Conservation (phyloP, 2,113 vertebrate genomes). For the Myodes glareolus region DNA sequence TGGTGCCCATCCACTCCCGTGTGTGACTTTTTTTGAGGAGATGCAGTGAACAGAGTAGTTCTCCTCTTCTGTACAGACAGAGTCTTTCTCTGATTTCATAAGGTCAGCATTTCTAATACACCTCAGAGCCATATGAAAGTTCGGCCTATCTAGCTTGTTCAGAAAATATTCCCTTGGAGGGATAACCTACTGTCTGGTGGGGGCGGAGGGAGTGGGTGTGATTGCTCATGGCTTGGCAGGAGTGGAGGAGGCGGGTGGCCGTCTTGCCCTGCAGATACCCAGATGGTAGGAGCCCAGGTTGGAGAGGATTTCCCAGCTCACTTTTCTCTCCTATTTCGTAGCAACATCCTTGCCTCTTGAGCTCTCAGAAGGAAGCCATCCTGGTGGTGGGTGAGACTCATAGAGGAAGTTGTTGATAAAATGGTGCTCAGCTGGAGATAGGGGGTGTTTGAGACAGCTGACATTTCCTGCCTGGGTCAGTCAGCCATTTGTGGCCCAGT, state of each 20-base stretch:
- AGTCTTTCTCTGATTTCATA: constrained; percentile 5
- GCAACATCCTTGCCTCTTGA: neutral
- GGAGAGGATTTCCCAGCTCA: neutral
- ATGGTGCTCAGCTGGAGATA: neutral
- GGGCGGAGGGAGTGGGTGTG: neutral
- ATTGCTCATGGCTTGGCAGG: neutral
- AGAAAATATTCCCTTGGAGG: neutral
- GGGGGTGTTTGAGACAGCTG: neutral
- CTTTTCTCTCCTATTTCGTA: neutral
- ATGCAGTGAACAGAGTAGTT: neutral
- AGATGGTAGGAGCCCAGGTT: rapidly evolving
- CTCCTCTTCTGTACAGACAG: neutral
- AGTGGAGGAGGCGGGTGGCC: too few species aligned
- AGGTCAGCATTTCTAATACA: neutral
- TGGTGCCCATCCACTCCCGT: neutral
- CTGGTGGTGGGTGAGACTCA: neutral
- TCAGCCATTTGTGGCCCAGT: neutral
- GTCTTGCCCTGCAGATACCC: neutral
- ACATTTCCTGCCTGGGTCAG: neutral
- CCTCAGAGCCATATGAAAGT: neutral
- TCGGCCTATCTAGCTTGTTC: neutral
- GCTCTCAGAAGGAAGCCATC: neutral
- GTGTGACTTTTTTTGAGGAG: neutral
- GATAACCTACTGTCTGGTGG: too few species aligned
- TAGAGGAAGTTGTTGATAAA: constrained; percentile 15